Evolutionary conservation across 2,113 vertebrate genomes (phyloP).

Genomic region (Heterocephalus glaber): DNA sequence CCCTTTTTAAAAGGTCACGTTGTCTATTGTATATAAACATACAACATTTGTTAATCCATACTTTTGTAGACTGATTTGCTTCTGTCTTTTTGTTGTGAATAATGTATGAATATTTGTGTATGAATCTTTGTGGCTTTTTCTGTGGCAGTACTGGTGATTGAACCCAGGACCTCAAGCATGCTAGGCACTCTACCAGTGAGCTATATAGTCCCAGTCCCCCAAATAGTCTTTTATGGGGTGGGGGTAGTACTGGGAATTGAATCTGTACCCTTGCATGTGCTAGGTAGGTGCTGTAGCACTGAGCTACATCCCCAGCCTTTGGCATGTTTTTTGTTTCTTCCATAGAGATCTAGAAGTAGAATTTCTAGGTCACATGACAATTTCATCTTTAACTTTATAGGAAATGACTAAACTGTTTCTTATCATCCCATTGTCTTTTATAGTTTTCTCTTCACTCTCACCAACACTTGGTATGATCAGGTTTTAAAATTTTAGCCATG

Average conservation of each 20-base stretch:
- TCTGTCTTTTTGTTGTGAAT: not conserved
- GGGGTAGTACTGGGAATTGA: not conserved
- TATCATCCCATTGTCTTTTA: not conserved
- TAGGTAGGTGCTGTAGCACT: not conserved
- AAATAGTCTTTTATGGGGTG: not conserved
- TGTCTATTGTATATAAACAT: not conserved
- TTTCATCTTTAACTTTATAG: not conserved
- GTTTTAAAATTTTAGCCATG: not conserved
- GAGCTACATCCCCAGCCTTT: not conserved
- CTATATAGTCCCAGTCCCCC: not conserved
- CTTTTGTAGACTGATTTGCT: not conserved
- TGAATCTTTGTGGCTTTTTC: not conserved
- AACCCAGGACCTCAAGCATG: not conserved
- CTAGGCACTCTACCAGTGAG: not conserved
- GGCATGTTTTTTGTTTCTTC: not conserved
- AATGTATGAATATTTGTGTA: not conserved
- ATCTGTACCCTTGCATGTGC: too few relatives aligned
- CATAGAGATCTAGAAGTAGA: not conserved
- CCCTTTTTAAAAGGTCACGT: not conserved
- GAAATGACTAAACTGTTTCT: not conserved
- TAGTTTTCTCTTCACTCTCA: not conserved
- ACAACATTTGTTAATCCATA: not conserved
- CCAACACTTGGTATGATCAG: not conserved
- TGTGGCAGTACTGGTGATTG: not conserved
- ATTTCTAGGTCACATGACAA: not conserved